Evolutionary conservation across 2,113 vertebrate species (phyloP), one percentile per base, ranked within the genome.

Genomic region (Chloropsis hardwickii): DNA sequence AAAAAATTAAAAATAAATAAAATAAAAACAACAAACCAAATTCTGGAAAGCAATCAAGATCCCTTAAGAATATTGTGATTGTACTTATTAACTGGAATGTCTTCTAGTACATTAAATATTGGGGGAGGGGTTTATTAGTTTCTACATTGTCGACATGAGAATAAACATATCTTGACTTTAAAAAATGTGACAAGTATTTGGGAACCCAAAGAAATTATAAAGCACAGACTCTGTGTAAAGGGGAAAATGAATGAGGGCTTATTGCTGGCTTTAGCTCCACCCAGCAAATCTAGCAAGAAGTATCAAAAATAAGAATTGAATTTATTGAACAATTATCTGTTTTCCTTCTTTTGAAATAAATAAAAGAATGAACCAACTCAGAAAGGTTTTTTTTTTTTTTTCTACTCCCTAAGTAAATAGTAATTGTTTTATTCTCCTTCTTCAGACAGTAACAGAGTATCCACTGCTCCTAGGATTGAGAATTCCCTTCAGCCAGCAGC

Each of bases 111-210:
- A 17, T 60, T 53, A 48, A 60, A 44, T n/a, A 16, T 4, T 5
- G 19, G 2, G 8, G 10, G 7, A 5, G 40, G 2, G 4, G 0
- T 3, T 45, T 16, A 58, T 37, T 37, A 12, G 3, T 48, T 82
- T 53, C 12, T 40, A 18, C 6, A 5, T 37, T 79, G 12, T 27
- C 45, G 85, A 48, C 40, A 53, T 19, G 22, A 81, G 50, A 91
- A 76, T 51, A 74, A 71, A 60, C 2, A 27, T 35, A 57, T 17
- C 28, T 67, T 70, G 12, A n/a, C 14, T 72, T 81, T 28, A n/a
- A 18, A 65, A 78, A 66, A 50, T 9, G 37, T 33, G n/a, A 22
- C 23, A 81, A 79, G 20, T 29, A 5, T 73, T 90, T 57, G 28
- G 25, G 21, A 88, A 45, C 9, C 12, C 14, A 53, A 42, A 82